Percentiles rank a stretch among this genome's conserved stretches.
phyloP scores from a whole-genome alignment of 2,797 vertebrate genomes.

The Myripristis murdjan region DNA sequence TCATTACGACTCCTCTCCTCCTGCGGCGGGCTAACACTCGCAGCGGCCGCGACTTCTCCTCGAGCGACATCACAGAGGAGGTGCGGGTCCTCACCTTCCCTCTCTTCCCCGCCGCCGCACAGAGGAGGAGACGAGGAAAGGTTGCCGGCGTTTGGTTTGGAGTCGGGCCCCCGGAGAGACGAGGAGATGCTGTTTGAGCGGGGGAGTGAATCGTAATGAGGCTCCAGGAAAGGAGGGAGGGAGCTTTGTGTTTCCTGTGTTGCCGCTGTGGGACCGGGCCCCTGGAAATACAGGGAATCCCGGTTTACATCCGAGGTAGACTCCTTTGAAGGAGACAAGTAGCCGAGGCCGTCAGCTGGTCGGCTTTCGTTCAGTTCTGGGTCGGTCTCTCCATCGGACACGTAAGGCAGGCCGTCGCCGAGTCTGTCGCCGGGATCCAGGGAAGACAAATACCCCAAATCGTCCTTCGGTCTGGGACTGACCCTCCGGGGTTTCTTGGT shows the following conservation, averaged over 20 bases:
- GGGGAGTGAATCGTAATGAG: slow-evolving; percentile 54
- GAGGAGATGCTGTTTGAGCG: slow-evolving; percentile 12
- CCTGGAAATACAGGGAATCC: neutral
- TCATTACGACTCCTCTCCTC: slow-evolving; percentile 80
- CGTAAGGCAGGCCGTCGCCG: neutral
- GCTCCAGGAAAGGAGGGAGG: slow-evolving; percentile 11
- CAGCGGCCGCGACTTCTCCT: slow-evolving; percentile 53
- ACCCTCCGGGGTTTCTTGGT: slow-evolving; percentile 63
- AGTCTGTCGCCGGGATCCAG: slow-evolving; percentile 8
- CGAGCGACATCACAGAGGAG: slow-evolving; percentile 78
- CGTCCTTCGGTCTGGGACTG: slow-evolving; percentile 52
- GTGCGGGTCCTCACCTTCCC: slow-evolving; percentile 53
- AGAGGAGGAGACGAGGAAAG: slow-evolving; percentile 7
- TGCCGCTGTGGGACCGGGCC: neutral
- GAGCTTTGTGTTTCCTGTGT: slow-evolving; percentile 3
- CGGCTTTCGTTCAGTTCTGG: neutral
- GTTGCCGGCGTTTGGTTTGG: slow-evolving; percentile 11
- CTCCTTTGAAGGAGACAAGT: slow-evolving; percentile 18
- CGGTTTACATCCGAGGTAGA: neutral
- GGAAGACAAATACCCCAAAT: neutral
- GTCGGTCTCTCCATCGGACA: neutral
- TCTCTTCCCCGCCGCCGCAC: slow-evolving; percentile 30
- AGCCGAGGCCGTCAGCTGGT: neutral
- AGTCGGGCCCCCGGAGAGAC: slow-evolving; percentile 28
- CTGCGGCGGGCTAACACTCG: slow-evolving; percentile 54